Evolutionary conservation across 2,888 invertebrate genomes (phyloP).

Genomic region (Euproctis similis): DNA sequence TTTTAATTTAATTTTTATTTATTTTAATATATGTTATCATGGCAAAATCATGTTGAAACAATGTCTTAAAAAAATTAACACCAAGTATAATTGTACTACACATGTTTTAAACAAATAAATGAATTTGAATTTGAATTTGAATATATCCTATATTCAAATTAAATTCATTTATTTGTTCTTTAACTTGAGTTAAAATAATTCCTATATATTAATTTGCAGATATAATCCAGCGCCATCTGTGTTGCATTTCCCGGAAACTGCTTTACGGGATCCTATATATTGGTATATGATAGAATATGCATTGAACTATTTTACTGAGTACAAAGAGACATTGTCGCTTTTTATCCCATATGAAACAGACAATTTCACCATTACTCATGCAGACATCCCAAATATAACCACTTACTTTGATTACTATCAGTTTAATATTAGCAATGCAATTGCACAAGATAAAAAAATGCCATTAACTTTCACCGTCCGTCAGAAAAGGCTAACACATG

Average conservation of each 20-base stretch:
- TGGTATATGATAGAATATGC: slow-evolving; percentile 49
- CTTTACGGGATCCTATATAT: slow-evolving; percentile 54
- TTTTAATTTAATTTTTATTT: no score
- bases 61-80: no score
- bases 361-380: slow-evolving; percentile 37
- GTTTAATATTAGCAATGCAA: slow-evolving; percentile 40
- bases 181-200: no score
- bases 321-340: slow-evolving; percentile 38
- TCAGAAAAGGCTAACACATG: slow-evolving; percentile 50
- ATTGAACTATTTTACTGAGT: slow-evolving; percentile 48
- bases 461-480: slow-evolving; percentile 36
- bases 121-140: neutral
- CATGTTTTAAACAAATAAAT: no score
- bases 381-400: slow-evolving; percentile 37
- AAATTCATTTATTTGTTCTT: no score
- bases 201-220: slow-evolving; percentile 34
- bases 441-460: slow-evolving; percentile 24
- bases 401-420: slow-evolving; percentile 52
- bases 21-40: no score
- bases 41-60: no score
- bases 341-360: slow-evolving; percentile 39
- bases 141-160: neutral
- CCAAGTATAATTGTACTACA: no score
- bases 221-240: slow-evolving; percentile 59
- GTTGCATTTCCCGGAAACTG: slow-evolving; percentile 57